These are phyloP conservation scores for Chironomus tentans DNA, from an alignment of 2,888 invertebrate species.

Conservation along the genomic window DNA sequence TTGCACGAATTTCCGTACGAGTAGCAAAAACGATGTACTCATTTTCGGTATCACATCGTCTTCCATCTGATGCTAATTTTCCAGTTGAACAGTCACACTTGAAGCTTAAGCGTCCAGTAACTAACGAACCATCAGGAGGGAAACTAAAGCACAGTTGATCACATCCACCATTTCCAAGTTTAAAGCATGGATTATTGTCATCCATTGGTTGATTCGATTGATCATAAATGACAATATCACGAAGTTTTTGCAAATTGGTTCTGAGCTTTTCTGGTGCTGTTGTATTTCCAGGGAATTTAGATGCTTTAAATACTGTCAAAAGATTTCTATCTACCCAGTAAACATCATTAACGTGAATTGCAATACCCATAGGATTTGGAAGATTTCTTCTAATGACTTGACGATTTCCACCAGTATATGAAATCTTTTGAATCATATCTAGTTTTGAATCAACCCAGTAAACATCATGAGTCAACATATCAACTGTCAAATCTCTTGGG, in stretches of 20 bases:
- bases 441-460: conserved; percentile 96
- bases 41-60: conserved; percentile 70
- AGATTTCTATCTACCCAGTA: conserved; percentile 94
- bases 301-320: conserved; percentile 70
- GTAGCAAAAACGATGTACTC: conserved; percentile 93
- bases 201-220: conserved; percentile 77
- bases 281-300: conserved; percentile 65
- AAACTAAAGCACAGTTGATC: conserved; percentile 93
- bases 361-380: conserved; percentile 90
- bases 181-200: conserved; percentile 69
- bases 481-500: conserved; percentile 84
- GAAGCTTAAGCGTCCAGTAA: conserved; percentile 44
- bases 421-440: conserved; percentile 90
- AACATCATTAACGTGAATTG: conserved; percentile 71
- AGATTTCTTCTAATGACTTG: conserved; percentile 77
- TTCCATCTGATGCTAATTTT: conserved; percentile 53
- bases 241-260: conserved; percentile 72
- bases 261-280: conserved; percentile 59
- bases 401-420: conserved; percentile 68
- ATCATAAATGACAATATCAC: conserved; percentile 89
- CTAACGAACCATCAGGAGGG: conserved; percentile 55
- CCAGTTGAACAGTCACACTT: conserved; percentile 92
- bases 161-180: conserved; percentile 72
- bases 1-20: conserved; percentile 82
- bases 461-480: conserved; percentile 87